phyloP scores from a whole-genome alignment of 37 sponge, comb jelly and placozoan species.

The Corticium candelabrum region DNA sequence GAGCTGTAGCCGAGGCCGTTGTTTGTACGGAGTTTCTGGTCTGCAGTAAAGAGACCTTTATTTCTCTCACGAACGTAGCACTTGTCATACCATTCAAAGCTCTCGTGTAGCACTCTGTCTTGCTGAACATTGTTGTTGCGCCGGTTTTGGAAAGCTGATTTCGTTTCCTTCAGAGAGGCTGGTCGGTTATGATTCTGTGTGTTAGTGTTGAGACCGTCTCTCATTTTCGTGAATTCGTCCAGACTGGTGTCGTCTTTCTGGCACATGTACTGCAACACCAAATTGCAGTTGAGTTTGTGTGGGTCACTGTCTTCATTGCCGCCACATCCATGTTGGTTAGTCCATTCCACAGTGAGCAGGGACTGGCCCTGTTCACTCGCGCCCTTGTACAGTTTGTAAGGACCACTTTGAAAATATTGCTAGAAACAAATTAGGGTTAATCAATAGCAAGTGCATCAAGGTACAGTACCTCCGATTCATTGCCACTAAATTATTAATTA shows the following conservation, averaged over 20 bases:
- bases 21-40: constrained; percentile 68
- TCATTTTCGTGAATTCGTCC: constrained; percentile 6
- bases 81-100: constrained; percentile 70
- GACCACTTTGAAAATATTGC: constrained; percentile 82
- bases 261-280: constrained; percentile 96
- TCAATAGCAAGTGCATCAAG: not conserved
- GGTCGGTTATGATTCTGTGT: constrained; percentile 55
- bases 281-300: constrained; percentile 94
- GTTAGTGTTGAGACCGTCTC: constrained; percentile 67
- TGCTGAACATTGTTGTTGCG: constrained; percentile 20
- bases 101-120: constrained; percentile 82
- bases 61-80: constrained; percentile 74
- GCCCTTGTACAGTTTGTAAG: not conserved
- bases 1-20: constrained; percentile 40
- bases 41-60: constrained; percentile 89
- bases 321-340: constrained; percentile 99
- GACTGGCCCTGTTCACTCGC: constrained; percentile 19
- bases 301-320: constrained; percentile 84
- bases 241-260: constrained; percentile 25
- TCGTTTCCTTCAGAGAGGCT: constrained; percentile 14
- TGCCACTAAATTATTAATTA: not conserved
- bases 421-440: constrained; percentile 3
- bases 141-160: constrained; percentile 15
- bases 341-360: constrained; percentile 77
- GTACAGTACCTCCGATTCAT: not conserved